A percentile compares a stretch with the other conserved stretches of the same genome.
Evolutionary conservation across 37 sponge, comb jelly and placozoan species (phyloP).

Genomic region (Halisarca cf. caerulea): DNA sequence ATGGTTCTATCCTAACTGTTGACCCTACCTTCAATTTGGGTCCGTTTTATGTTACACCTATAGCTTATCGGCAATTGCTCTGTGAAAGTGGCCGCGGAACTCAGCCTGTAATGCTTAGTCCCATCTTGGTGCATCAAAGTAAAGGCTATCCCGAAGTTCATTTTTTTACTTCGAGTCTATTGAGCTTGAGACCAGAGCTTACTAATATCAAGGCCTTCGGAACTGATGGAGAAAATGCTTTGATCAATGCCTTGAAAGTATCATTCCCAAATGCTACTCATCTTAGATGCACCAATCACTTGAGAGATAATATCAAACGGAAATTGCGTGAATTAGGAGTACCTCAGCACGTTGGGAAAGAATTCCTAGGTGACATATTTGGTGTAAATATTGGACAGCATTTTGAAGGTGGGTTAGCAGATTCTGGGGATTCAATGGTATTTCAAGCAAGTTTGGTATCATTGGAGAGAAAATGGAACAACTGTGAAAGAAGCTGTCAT

Average conservation of each 20-base stretch:
- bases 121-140: constrained; percentile 44
- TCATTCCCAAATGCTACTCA: constrained; percentile 32
- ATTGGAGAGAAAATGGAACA: too few species aligned
- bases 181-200: constrained; percentile 25
- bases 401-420: constrained; percentile 35
- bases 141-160: constrained; percentile 32
- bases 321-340: constrained; percentile 19
- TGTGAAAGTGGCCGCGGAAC: not conserved
- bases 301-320: constrained; percentile 36
- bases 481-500: not conserved
- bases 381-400: constrained; percentile 10
- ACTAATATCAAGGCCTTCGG: constrained; percentile 22
- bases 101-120: constrained; percentile 28
- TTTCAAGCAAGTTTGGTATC: too few species aligned
- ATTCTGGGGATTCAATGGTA: too few species aligned
- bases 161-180: constrained; percentile 34
- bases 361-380: constrained; percentile 40
- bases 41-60: constrained; percentile 41
- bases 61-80: constrained; percentile 27
- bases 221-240: constrained; percentile 48
- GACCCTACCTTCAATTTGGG: constrained; percentile 52
- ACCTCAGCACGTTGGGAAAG: not conserved
- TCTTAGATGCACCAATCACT: constrained; percentile 34
- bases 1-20: not conserved
- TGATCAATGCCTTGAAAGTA: constrained; percentile 39